Evolutionary conservation across 2,888 invertebrate species (phyloP), one percentile per base, ranked within the genome.

Genomic region (Lamellibrachia satsuma): DNA sequence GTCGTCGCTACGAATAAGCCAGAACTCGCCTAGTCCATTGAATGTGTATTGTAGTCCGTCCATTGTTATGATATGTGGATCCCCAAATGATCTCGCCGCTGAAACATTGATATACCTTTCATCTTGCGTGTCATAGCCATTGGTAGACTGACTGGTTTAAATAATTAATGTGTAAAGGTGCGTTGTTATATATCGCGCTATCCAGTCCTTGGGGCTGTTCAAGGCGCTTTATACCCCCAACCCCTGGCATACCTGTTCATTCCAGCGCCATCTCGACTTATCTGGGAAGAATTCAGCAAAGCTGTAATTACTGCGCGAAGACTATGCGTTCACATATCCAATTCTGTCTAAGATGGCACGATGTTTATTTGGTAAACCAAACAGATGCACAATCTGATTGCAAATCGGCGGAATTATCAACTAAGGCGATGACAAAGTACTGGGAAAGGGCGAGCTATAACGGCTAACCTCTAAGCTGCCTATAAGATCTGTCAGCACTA

Each of bases 1-100:
- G 4, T 22, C 22, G 75, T 11, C 75, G 75, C 75, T 75, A 75
- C 75, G 75, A 75, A 75, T 22, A 6, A 75, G 75, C 75, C 75
- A 75, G 75, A 75, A 75, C 22, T 75, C 75, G 22, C 75, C 75
- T n/a, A 75, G 75, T 75, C 75, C 75, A n/a, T 75, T 75, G 75
- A 75, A 75, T 6, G 75, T 75, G 22, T 75, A 75, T 22, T 75
- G 22, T 4, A 75, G 75, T 75, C 75, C 75, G 22, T 75, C 75
- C 75, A 75, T 75, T 75, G 75, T 75, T 6, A 75, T 75, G 75
- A 75, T 75, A n/a, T 75, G 75, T 22, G 75, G 75, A 22, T 75
- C 75, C 75, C 75, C 75, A 22, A 75, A 75, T 22, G 75, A 22
- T 75, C 75, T 75, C 6, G 75, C 75, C n/a, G 75, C 15, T 22